Base-by-base conservation (phyloP, 2,888 invertebrate genomes). In the Drosophila greeni region DNA sequence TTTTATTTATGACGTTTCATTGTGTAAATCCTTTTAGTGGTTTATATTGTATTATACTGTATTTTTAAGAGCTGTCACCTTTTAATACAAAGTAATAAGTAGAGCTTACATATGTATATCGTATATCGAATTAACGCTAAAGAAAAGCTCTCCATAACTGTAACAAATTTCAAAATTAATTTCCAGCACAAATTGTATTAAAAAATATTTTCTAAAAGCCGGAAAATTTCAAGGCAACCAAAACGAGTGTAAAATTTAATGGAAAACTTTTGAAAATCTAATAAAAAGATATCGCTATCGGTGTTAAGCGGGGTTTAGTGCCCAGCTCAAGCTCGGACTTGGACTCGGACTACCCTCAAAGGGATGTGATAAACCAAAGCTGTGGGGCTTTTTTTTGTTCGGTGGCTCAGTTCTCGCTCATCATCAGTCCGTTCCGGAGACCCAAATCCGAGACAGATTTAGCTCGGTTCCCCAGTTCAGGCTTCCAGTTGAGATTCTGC, bases 371-470 rank as follows among this genome's bases (percentile, higher is more conserved):
- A 31, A 47, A 31, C 34, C 55, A 74, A 72, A 66, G 55, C 43
- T 45, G 48, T 39, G 68, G 68, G 61, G 74, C 62, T 37, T 55
- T 56, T 53, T 47, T 42, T 56, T 53, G 43, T 42, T 24, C 24
- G 60, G 66, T 53, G 37, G 23, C 24, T 43, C 18, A 18, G 43
- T 12, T 14, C 23, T 14, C 26, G 39, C 75, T 65, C 74, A 31
- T 65, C 74, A 31, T 79, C 71, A 72, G 76, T 69, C 53, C 56
- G 69, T 66, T 70, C 66, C 69, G 68, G 65, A 70, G 69, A 71
- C 77, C 72, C 75, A 62, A 54, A 69, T 67, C 72, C 70, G 66
- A 61, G 70, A 51, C 77, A 80, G 77, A 64, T 79, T 62, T 34
- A 49, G 58, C 37, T 56, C 54, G 64, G 64, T 55, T 76, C 64